Base-by-base conservation (phyloP, 2,888 invertebrate genomes). In the Chymomyza procnemis region DNA sequence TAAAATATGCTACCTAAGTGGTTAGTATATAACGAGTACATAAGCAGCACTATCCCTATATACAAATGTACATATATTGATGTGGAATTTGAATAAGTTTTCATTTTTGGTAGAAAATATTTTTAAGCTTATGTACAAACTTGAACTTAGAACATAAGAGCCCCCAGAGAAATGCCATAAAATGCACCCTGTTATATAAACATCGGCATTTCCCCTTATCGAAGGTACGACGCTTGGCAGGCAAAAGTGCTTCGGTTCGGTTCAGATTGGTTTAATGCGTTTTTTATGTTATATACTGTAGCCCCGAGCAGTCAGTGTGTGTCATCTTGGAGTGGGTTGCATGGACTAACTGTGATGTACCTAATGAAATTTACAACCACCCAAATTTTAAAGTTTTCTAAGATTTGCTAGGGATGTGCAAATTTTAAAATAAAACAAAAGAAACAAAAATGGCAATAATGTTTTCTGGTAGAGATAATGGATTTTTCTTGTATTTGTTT, bases 241-340 rank as follows among this genome's bases (percentile, higher is more conserved):
- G 71, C 75, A 77, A 75, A n/a, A 80, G 76, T 78, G 73, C 79
- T 76, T 76, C 82, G 70, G 63, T 70, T 81, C 77, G 60, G 70
- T 71, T 76, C 67, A 67, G 68, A 12, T 41, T 41, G 9, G 34
- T 78, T 80, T 84, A 80, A 88, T 88, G 80, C 75, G 73, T 79
- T 80, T 85, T 88, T 83, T 87, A 84, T 77, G 81, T 83, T 83
- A 85, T 87, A 65, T 80, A 79, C 73, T 64, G 61, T 74, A 79
- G 73, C 73, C 73, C 71, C 75, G 64, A 48, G 56, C 47, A 16
- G 52, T 66, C 47, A 16, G 52, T 66, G 70, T 58, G 61, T 61
- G 54, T 2, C 47, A 70, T n/a, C 18, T 63, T 66, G 57, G 66
- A 50, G 67, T 60, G 66, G 47, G 66, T 70, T 41, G 9, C 12